Conservation (phyloP, 2,113 vertebrate genomes). For the Balaenoptera acutorostrata region DNA sequence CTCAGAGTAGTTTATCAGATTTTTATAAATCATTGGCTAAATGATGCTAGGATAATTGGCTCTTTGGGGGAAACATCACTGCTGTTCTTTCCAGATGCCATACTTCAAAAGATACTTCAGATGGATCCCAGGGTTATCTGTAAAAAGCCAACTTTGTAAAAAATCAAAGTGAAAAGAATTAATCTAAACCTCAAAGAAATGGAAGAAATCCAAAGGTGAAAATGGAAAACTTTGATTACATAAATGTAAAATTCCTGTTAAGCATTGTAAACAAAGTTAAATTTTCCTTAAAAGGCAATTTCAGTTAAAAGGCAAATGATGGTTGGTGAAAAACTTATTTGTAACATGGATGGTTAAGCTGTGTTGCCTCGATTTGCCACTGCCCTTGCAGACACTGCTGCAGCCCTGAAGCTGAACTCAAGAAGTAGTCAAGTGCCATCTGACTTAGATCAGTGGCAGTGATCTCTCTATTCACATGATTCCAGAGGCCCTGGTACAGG, state of each 20-base stretch:
- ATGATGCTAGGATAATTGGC: not conserved
- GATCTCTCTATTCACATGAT: not conserved
- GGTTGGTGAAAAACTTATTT: not conserved
- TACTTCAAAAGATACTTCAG: not conserved
- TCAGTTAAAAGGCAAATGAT: not conserved
- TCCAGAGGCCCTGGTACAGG: not conserved
- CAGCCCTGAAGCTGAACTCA: not conserved
- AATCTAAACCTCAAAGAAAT: not conserved
- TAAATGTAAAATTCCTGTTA: not conserved
- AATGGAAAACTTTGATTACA: not conserved
- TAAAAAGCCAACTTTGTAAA: not conserved
- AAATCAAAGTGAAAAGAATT: not conserved
- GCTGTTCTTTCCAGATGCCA: not conserved
- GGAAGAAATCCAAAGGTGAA: not conserved
- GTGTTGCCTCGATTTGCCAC: not conserved
- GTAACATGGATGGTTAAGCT: not conserved
- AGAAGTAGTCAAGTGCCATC: not conserved
- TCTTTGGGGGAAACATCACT: not conserved
- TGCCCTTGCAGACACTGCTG: fast-evolving
- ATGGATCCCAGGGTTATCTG: not conserved
- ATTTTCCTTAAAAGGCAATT: not conserved
- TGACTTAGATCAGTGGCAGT: not conserved
- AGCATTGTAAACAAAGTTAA: not conserved
- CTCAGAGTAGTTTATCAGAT: not conserved
- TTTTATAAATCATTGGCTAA: not conserved